A percentile compares a stretch with the other conserved stretches of the same genome.
Conservation (phyloP, 2,797 vertebrate genomes). For the Tenualosa ilisha region DNA sequence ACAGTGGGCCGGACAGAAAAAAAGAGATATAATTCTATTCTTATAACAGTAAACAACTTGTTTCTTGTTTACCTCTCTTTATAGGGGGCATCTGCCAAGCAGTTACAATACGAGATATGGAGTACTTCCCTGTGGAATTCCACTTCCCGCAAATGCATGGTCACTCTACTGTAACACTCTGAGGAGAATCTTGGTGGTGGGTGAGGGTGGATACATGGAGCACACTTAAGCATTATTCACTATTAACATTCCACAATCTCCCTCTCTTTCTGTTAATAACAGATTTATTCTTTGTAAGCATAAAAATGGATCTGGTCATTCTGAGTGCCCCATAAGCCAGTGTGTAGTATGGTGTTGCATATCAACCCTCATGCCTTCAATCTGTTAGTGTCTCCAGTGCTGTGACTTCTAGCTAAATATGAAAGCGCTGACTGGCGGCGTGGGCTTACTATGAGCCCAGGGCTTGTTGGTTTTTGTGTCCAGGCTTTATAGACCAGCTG, state of each 20-base stretch:
- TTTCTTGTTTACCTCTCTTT: not conserved
- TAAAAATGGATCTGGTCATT: not conserved
- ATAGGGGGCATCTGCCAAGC: not conserved
- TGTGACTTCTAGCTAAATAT: slow-evolving; percentile 13
- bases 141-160: not conserved
- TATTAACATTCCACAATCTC: slow-evolving; percentile 12
- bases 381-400: not conserved
- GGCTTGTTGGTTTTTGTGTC: slow-evolving; percentile 52
- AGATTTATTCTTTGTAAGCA: slow-evolving; percentile 26
- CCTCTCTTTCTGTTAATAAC: not conserved
- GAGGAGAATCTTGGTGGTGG: not conserved
- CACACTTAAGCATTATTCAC: slow-evolving; percentile 1
- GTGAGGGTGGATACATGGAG: not conserved
- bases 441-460: slow-evolving; percentile 46
- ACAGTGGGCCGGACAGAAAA: not conserved
- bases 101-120: not conserved
- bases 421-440: slow-evolving; percentile 25
- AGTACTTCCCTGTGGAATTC: not conserved
- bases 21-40: not conserved
- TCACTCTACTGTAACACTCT: not conserved
- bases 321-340: not conserved
- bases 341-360: slow-evolving; percentile 18
- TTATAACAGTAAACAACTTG: not conserved
- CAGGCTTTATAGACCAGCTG: slow-evolving; percentile 55
- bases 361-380: slow-evolving; percentile 27